phyloP scores from a whole-genome alignment of 2,888 invertebrate species.

The Phorcus lineatus region DNA sequence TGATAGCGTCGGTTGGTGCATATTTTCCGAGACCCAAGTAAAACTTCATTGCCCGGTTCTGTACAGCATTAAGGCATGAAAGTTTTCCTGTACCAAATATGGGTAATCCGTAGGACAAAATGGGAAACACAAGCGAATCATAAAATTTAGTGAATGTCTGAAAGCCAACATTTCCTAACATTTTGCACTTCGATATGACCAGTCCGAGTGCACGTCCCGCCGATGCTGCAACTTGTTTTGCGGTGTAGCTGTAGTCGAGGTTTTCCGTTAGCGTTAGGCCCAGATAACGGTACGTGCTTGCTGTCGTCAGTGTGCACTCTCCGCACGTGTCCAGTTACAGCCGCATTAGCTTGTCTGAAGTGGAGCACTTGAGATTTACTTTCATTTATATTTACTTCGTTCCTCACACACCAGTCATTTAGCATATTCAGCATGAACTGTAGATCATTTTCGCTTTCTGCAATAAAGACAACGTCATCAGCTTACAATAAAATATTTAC shows the following conservation, averaged over 20 bases:
- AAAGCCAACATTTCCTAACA: not conserved
- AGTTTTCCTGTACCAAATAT: constrained; percentile 17
- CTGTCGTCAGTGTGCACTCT: not conserved
- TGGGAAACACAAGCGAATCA: not conserved
- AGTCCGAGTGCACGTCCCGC: not conserved
- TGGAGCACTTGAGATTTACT: too few species aligned
- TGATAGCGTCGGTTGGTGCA: too few species aligned
- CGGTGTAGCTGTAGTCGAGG: not conserved
- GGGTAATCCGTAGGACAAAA: constrained; percentile 21
- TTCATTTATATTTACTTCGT: too few species aligned
- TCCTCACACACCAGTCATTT: too few species aligned
- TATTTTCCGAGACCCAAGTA: not conserved
- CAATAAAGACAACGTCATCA: too few species aligned
- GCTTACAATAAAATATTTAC: too few species aligned
- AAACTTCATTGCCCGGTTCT: constrained; percentile 14
- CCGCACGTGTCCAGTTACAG: not conserved
- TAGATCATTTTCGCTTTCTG: too few species aligned
- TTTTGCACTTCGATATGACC: not conserved
- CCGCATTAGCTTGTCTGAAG: too few species aligned
- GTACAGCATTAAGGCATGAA: constrained; percentile 21
- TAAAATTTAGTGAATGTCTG: constrained; percentile 23
- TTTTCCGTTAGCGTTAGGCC: not conserved
- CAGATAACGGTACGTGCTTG: not conserved
- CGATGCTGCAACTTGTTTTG: not conserved
- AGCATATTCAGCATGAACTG: too few species aligned